Conservation (phyloP, 1,140 invertebrate genomes). For the Formica selysi region DNA sequence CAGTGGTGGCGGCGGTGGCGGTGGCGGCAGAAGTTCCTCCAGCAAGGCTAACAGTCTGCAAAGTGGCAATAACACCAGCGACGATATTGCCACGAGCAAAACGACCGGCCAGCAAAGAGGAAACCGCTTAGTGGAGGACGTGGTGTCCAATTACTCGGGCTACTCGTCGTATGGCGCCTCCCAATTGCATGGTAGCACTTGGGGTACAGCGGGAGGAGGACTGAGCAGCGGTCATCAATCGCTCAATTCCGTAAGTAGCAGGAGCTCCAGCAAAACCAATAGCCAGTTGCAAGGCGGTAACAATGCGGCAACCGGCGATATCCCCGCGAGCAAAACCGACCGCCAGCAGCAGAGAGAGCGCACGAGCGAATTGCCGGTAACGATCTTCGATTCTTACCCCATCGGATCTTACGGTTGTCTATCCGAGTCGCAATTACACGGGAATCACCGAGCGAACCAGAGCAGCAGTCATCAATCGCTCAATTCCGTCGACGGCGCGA, state of each 20-base stretch:
- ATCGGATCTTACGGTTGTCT: constrained; percentile 31
- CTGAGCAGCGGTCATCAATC: constrained; percentile 34
- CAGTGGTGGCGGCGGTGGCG: constrained; percentile 53
- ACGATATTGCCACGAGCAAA: constrained; percentile 44
- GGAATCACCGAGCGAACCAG: constrained; percentile 36
- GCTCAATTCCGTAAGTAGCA: constrained; percentile 59
- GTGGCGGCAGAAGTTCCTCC: constrained; percentile 68
- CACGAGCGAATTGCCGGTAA: constrained; percentile 43
- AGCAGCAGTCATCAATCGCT: constrained; percentile 62
- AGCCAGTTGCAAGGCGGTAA: constrained; percentile 56
- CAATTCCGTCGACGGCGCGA: constrained; percentile 51
- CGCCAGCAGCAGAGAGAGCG: constrained; percentile 60
- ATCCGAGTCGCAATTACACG: constrained; percentile 45
- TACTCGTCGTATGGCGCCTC: constrained; percentile 57
- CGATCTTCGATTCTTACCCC: constrained; percentile 22
- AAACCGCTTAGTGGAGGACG: constrained; percentile 34
- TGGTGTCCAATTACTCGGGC: constrained; percentile 41
- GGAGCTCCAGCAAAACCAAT: constrained; percentile 63
- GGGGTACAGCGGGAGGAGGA: constrained; percentile 22
- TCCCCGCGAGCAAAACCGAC: constrained; percentile 45
- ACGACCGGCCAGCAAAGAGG: constrained; percentile 43
- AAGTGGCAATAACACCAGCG: constrained; percentile 43
- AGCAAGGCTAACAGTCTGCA: constrained; percentile 67
- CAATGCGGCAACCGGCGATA: constrained; percentile 45
- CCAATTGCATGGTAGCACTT: constrained; percentile 41